phyloP scores from a whole-genome alignment of 2,888 invertebrate species.

The Syritta pipiens region DNA sequence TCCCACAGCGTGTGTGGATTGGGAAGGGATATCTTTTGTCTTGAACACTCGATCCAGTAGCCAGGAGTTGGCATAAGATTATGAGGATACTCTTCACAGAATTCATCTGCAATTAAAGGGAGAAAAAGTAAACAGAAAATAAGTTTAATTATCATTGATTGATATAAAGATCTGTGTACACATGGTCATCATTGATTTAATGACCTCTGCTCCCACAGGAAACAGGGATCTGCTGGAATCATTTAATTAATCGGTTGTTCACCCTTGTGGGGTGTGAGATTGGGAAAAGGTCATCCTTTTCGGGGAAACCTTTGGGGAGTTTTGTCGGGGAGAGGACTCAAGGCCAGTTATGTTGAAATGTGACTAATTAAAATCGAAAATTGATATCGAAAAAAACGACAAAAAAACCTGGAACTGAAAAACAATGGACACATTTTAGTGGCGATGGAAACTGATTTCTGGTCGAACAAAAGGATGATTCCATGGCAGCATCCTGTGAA shows the following conservation, averaged over 20 bases:
- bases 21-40: conserved; percentile 91
- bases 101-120: conserved; percentile 86
- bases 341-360: neutral
- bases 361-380: conserved; percentile 3
- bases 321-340: no score
- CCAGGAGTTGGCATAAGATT: conserved; percentile 94
- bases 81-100: conserved; percentile 95
- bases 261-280: no score
- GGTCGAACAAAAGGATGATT: conserved; percentile 22
- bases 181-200: no score
- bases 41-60: conserved; percentile 97
- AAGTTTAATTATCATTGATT: neutral
- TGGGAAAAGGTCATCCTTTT: no score
- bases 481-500: neutral
- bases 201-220: no score
- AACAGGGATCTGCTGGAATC: no score
- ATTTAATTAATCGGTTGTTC: no score
- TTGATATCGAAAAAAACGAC: neutral
- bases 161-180: no score
- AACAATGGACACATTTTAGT: neutral
- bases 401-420: no score
- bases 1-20: conserved; percentile 89
- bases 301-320: no score
- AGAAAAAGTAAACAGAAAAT: conserved; percentile 33
- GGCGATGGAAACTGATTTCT: neutral